These are phyloP conservation scores for Drosophila teissieri DNA, from an alignment of 1,140 invertebrate genomes.

Conservation along the genomic window DNA sequence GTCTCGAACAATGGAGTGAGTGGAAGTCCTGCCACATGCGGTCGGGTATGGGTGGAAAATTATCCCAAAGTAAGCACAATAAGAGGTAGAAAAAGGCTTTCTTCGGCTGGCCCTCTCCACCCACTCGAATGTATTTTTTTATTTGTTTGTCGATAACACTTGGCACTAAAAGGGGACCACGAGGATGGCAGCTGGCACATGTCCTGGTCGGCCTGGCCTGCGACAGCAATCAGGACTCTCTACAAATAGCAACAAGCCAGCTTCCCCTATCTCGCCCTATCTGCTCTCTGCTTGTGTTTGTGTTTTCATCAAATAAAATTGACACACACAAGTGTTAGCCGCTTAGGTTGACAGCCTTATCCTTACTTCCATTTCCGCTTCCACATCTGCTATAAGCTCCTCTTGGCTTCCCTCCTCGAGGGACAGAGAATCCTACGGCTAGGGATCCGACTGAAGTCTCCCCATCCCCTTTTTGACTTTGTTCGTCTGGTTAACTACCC, in stretches of 20 bases:
- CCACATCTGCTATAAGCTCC: conserved; percentile 6
- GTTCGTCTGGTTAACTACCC: conserved; percentile 75
- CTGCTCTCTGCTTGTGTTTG: conserved; percentile 67
- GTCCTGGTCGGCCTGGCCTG: conserved; percentile 47
- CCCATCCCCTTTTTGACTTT: conserved; percentile 54
- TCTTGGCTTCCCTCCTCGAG: conserved; percentile 7
- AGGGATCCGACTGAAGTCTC: conserved; percentile 10
- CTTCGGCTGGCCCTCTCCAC: conserved; percentile 22
- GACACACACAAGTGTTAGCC: conserved; percentile 83
- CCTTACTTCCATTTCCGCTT: conserved; percentile 25
- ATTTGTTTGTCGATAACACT: conserved; percentile 84
- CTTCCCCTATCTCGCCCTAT: conserved; percentile 10
- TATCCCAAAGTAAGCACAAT: conserved; percentile 73
- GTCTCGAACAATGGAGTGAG: conserved; percentile 71
- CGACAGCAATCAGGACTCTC: conserved; percentile 77
- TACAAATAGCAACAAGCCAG: conserved; percentile 81
- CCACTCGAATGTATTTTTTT: conserved; percentile 66
- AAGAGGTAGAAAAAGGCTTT: conserved; percentile 2
- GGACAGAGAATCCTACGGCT: conserved; percentile 27
- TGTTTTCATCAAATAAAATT: conserved; percentile 83
- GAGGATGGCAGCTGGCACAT: conserved; percentile 38
- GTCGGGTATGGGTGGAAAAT: conserved; percentile 63
- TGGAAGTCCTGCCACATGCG: conserved; percentile 30
- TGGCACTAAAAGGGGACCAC: conserved; percentile 77
- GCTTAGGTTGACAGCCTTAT: conserved; percentile 73